Conservation (phyloP, 2,888 invertebrate species). For the Scaptomyza reducta region DNA sequence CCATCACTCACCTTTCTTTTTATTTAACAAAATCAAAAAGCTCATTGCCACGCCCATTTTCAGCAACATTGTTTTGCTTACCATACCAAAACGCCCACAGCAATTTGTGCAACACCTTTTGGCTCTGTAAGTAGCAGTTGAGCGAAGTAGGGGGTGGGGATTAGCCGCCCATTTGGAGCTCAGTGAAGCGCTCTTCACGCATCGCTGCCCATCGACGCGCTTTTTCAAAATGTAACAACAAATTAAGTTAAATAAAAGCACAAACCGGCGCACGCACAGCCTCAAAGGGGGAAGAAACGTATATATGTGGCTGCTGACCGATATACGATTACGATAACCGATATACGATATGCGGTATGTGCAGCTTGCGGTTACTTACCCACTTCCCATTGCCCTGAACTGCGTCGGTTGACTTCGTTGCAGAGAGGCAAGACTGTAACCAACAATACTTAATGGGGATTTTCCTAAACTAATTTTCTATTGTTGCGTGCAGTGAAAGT, state of each 20-base stretch:
- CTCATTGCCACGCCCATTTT: slow-evolving; percentile 49
- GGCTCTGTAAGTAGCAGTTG: slow-evolving; percentile 8
- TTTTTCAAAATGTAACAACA: slow-evolving; percentile 72
- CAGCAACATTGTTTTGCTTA: slow-evolving; percentile 48
- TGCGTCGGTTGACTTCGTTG: not conserved
- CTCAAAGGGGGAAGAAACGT: not conserved
- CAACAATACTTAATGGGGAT: slow-evolving; percentile 35
- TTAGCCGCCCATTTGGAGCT: slow-evolving; percentile 49
- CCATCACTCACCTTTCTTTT: not conserved
- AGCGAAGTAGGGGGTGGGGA: slow-evolving; percentile 8
- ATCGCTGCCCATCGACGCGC: slow-evolving; percentile 57
- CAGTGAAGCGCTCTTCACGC: slow-evolving; percentile 70
- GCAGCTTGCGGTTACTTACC: slow-evolving; percentile 6
- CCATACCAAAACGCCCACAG: slow-evolving; percentile 42
- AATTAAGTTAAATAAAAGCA: slow-evolving; percentile 75
- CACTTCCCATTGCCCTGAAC: slow-evolving; percentile 9
- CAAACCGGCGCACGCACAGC: slow-evolving; percentile 53
- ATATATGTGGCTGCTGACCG: slow-evolving; percentile 15
- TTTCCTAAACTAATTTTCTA: slow-evolving; percentile 71
- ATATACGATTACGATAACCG: slow-evolving; percentile 19
- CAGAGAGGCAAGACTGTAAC: too few species aligned
- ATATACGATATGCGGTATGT: slow-evolving; percentile 19
- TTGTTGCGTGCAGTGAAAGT: slow-evolving; percentile 74
- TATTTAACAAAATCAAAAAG: slow-evolving; percentile 12
- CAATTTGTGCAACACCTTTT: slow-evolving; percentile 74